These are phyloP conservation scores for Labeo rohita DNA, from an alignment of 2,113 vertebrate species.

Conservation along the genomic window DNA sequence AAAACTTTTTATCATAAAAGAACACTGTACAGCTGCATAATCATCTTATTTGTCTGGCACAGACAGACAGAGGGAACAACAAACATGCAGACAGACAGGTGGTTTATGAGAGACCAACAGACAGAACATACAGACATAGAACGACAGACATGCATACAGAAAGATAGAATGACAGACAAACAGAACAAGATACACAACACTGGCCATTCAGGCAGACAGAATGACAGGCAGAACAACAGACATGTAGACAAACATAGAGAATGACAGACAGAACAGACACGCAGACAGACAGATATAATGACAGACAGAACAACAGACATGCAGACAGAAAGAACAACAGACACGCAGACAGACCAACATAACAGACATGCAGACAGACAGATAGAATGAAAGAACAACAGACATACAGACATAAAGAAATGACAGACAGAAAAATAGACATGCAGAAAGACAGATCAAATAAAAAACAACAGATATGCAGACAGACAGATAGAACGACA, in stretches of 20 bases:
- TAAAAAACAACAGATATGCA: no score
- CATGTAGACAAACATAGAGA: no score
- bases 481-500: fast-evolving
- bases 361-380: background rate
- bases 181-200: no score
- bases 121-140: no score
- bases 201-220: no score
- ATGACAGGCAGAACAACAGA: no score
- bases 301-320: background rate
- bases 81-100: no score
- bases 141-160: no score
- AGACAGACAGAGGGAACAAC: background rate
- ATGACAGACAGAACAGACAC: no score
- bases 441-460: background rate
- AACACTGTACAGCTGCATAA: background rate
- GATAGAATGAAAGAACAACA: background rate
- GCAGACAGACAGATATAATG: background rate
- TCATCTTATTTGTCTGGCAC: background rate
- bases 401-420: background rate
- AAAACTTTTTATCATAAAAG: background rate
- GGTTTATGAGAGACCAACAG: no score
- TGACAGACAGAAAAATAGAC: background rate
- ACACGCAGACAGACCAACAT: background rate
- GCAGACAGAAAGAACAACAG: background rate
- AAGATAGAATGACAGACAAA: no score